Conservation (phyloP, 2,797 vertebrate species). For the Eospalax fontanierii region DNA sequence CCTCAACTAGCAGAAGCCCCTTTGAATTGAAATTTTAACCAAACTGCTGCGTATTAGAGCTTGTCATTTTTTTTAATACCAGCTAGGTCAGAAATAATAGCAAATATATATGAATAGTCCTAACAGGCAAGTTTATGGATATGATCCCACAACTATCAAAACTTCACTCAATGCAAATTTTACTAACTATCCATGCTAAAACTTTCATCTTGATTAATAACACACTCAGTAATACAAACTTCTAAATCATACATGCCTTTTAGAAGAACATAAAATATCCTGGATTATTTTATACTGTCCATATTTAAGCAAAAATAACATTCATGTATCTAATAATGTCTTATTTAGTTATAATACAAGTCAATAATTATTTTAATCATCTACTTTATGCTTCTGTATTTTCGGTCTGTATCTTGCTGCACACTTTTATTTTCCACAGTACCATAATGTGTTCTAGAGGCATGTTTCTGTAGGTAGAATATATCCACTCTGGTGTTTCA, state of each 20-base stretch:
- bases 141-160: background rate
- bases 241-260: constrained; percentile 28
- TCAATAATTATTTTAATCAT: constrained; percentile 39
- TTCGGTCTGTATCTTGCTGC: background rate
- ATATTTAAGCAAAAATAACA: constrained; percentile 12
- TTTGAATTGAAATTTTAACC: background rate
- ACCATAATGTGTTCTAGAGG: constrained; percentile 32
- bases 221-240: background rate
- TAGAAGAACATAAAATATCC: constrained; percentile 18
- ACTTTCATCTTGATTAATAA: constrained; percentile 28
- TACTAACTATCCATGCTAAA: constrained; percentile 12
- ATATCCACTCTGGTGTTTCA: constrained; percentile 30
- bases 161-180: background rate
- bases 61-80: background rate
- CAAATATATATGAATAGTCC: background rate
- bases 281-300: background rate
- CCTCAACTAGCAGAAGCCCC: background rate
- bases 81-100: background rate
- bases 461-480: background rate
- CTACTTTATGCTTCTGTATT: constrained; percentile 28
- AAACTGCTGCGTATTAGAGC: constrained; percentile 9
- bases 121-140: background rate
- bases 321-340: background rate
- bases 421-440: constrained; percentile 26
- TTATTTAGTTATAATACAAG: constrained; percentile 15